A percentile compares a stretch with the other conserved stretches of the same genome.
phyloP scores from a whole-genome alignment of 2,113 vertebrate species.

The Diglossa brunneiventris region DNA sequence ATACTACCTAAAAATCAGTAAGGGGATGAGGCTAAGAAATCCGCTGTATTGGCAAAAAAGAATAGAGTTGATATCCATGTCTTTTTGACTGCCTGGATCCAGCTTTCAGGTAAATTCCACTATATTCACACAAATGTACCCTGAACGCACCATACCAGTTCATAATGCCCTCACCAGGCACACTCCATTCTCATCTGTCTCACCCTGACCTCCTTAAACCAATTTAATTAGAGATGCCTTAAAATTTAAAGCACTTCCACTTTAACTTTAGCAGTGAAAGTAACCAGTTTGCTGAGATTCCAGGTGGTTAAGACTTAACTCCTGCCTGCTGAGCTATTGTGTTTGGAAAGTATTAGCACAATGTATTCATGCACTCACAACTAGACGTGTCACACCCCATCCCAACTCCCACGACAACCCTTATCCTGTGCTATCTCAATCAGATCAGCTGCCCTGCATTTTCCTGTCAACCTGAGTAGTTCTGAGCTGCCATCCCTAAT shows the following conservation, averaged over 20 bases:
- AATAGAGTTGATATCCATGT: not conserved
- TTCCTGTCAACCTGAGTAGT: not conserved
- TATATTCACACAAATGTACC: not conserved
- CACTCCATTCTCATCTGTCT: not conserved
- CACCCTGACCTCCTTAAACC: not conserved
- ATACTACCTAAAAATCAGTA: not conserved
- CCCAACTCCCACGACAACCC: not conserved
- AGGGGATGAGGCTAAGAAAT: not conserved
- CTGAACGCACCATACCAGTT: not conserved
- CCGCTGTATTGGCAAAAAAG: not conserved
- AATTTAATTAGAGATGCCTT: not conserved
- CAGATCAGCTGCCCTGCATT: not conserved
- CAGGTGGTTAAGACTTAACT: not conserved
- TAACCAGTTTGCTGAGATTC: not conserved
- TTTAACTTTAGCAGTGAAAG: not conserved
- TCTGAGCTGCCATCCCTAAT: not conserved
- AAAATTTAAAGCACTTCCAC: not conserved
- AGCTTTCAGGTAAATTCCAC: not conserved
- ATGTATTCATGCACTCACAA: not conserved
- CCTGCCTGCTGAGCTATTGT: not conserved
- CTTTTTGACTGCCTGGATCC: not conserved
- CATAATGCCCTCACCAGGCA: not conserved
- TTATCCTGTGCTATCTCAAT: not conserved
- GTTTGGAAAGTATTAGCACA: not conserved
- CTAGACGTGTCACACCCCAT: accelerated